phyloP scores from a whole-genome alignment of 2,113 vertebrate genomes.

The Entomyzon cyanotis region DNA sequence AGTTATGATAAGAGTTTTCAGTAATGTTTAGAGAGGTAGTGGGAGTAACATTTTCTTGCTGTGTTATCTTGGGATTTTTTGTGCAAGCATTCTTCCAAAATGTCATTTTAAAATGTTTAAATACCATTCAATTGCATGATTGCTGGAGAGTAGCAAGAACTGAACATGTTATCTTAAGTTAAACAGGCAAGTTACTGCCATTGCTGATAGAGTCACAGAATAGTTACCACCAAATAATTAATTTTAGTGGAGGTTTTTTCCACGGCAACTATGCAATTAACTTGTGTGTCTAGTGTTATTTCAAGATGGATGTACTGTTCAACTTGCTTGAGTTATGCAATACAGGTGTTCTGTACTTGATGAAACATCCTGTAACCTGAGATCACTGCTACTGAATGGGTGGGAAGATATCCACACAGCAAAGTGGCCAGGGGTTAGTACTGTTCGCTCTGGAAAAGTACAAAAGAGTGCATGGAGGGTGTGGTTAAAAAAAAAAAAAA shows the following conservation, averaged over 20 bases:
- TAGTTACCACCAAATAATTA: slow-evolving; percentile 9
- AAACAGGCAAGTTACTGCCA: background rate
- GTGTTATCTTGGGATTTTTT: background rate
- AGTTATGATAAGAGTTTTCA: background rate
- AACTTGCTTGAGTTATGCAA: slow-evolving; percentile 18
- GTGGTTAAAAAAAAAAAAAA: background rate
- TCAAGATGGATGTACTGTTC: slow-evolving; percentile 3
- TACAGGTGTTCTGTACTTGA: background rate
- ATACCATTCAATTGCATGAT: background rate
- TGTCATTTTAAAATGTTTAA: background rate
- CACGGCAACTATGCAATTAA: slow-evolving; percentile 35
- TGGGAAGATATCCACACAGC: background rate
- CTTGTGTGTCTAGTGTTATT: background rate
- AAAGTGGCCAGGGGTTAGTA: background rate
- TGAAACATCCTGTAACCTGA: slow-evolving; percentile 27
- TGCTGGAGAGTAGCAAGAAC: background rate
- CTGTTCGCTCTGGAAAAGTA: background rate
- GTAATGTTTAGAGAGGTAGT: background rate
- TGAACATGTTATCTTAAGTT: background rate
- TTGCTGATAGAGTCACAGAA: background rate
- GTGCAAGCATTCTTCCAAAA: background rate
- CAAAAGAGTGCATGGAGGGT: background rate
- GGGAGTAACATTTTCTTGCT: background rate
- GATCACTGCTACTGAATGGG: background rate
- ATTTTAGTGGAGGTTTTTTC: background rate